Evolutionary conservation across 2,113 vertebrate species (phyloP), one percentile per base, ranked within the genome.

Genomic region (Rhinichthys klamathensis): DNA sequence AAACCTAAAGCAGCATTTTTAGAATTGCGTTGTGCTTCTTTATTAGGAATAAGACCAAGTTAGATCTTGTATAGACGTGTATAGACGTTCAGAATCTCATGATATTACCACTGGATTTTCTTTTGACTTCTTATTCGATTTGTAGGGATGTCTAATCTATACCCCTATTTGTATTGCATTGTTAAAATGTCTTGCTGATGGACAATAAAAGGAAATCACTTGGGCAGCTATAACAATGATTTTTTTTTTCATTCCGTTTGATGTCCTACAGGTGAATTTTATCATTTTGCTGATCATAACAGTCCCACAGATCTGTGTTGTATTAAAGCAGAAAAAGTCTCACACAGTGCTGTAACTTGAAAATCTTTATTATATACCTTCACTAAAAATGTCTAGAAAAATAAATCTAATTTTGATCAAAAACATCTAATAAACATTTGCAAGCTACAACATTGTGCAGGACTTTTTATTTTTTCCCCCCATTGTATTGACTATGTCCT

Each of bases 1-100:
- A 65, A 46, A 41, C 67, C 67, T 23, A 70, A 73, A 73, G 23
- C 46, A 73, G 2, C 74, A 18, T 76, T 54, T 32, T 76, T 75
- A 5, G n/a, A 75, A 75, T 75, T 15, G 27, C 25, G 54, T 27
- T 54, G 74, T 54, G 46, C 44, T 30, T 27, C 6, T 69, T 15
- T 2, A 70, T 70, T 70, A 38, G 32, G 32, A 70, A 41, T 23
- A 51, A 76, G 18, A 32, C 25, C n/a, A 15, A 11, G 13, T 54
- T 27, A 54, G 6, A 46, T 44, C n/a, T 46, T 44, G 23, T 72
- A 41, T 41, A 44, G 69, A 5, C 12, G 44, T 4, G 13, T 6
- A 44, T n/a, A 41, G 35, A 27, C n/a, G n/a, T 51, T 13, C 44
- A 15, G 44, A 8, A 75, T 51, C 44, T 54, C 25, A 54, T 2